A percentile compares a stretch with the other conserved stretches of the same genome.
These are phyloP conservation scores for Protaetia brevitarsis DNA, from an alignment of 1,140 invertebrate species.

Conservation along the genomic window DNA sequence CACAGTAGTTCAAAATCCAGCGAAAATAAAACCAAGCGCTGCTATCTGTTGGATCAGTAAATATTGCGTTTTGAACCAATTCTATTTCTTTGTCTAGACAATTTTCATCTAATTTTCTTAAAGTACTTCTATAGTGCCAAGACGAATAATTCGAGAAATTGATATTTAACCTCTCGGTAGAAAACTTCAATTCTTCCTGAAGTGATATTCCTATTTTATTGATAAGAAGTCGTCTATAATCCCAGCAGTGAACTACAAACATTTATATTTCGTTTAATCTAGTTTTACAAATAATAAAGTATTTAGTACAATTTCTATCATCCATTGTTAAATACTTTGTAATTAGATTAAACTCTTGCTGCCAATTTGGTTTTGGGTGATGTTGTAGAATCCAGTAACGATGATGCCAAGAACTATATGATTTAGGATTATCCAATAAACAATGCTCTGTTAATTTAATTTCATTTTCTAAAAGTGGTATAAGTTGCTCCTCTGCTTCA, in stretches of 20 bases:
- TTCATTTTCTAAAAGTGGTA: conserved; percentile 65
- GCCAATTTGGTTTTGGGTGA: conserved; percentile 75
- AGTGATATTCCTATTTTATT: conserved; percentile 61
- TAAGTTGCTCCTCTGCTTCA: conserved; percentile 52
- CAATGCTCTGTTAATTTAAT: conserved; percentile 79
- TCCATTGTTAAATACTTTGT: conserved; percentile 84
- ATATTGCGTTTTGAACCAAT: conserved; percentile 88
- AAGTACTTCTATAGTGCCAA: conserved; percentile 95
- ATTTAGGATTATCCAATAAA: conserved; percentile 83
- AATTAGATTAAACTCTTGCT: conserved; percentile 79
- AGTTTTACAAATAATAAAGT: conserved; percentile 35
- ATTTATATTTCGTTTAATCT: conserved; percentile 32
- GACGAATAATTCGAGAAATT: conserved; percentile 99
- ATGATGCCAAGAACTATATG: conserved; percentile 94
- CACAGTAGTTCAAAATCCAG: conserved; percentile 76
- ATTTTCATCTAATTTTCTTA: conserved; percentile 61
- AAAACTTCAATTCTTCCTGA: conserved; percentile 78
- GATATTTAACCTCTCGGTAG: conserved; percentile 74
- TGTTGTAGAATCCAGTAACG: conserved; percentile 82
- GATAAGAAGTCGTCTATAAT: conserved; percentile 79
- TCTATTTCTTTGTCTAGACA: conserved; percentile 70
- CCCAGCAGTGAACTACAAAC: conserved; percentile 86
- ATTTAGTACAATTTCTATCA: conserved; percentile 95
- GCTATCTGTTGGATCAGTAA: conserved; percentile 95
- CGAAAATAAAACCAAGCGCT: conserved; percentile 97